These are phyloP conservation scores for Gastrophysa polygoni DNA, from an alignment of 2,888 invertebrate genomes.

Conservation along the genomic window DNA sequence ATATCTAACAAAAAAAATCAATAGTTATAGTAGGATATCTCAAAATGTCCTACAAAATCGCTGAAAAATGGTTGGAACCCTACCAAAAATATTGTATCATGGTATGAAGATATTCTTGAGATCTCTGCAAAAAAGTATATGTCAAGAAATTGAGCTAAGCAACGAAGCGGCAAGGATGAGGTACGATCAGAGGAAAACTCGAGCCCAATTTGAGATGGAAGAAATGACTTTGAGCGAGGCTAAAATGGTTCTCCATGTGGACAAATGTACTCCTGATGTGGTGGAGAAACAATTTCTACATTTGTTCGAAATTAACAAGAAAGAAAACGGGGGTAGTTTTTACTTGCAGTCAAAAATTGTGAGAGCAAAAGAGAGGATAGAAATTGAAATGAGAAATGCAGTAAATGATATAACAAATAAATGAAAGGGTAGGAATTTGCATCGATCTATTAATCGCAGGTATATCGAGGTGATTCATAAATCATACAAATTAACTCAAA, in stretches of 20 bases:
- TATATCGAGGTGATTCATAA: too few relatives aligned
- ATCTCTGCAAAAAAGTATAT: conserved; percentile 64
- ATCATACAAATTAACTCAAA: too few relatives aligned
- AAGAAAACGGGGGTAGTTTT: conserved; percentile 89
- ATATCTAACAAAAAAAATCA: not conserved
- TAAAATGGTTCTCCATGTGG: conserved; percentile 86
- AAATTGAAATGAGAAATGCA: conserved; percentile 66
- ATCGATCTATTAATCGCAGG: too few relatives aligned
- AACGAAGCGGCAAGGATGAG: conserved; percentile 73
- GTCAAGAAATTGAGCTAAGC: conserved; percentile 76
- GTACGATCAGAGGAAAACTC: conserved; percentile 26
- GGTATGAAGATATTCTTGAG: conserved; percentile 38
- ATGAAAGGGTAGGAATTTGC: not conserved
- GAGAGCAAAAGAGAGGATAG: conserved; percentile 82
- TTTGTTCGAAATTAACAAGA: conserved; percentile 86
- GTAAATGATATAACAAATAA: not conserved
- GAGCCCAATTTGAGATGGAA: not conserved
- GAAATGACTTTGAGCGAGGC: conserved; percentile 69
- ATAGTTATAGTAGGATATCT: not conserved
- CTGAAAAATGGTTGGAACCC: conserved; percentile 35
- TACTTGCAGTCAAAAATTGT: conserved; percentile 96
- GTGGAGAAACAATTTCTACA: conserved; percentile 79
- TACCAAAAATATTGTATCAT: conserved; percentile 35
- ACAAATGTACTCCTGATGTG: conserved; percentile 69
- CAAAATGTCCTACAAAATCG: not conserved